These are phyloP conservation scores for Cacoxenus indagator DNA, from an alignment of 2,888 invertebrate genomes.

Conservation along the genomic window DNA sequence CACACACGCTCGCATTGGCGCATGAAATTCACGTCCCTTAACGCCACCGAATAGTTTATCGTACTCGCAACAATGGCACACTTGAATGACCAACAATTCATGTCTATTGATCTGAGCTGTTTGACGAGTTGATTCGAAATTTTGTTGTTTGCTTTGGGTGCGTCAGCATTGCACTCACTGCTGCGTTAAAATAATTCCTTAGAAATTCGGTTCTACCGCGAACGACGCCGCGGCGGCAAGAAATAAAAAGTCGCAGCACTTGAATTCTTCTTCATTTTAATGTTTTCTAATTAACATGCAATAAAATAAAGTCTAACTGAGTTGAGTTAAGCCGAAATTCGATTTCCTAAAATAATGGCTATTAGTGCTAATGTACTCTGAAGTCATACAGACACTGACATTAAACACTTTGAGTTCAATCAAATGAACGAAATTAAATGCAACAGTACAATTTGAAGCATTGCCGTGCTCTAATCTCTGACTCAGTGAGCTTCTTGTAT, in stretches of 20 bases:
- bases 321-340: too few relatives aligned
- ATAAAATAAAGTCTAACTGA: background rate
- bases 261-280: background rate
- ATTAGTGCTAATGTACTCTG: too few relatives aligned
- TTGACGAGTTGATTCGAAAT: conserved; percentile 38
- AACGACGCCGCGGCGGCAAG: background rate
- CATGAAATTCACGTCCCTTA: background rate
- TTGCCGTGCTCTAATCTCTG: too few relatives aligned
- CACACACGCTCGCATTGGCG: background rate
- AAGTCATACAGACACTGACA: too few relatives aligned
- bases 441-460: too few relatives aligned
- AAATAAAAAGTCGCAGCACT: background rate
- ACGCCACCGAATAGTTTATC: conserved; percentile 36
- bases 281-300: background rate
- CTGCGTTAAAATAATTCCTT: conserved; percentile 34
- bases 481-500: too few relatives aligned
- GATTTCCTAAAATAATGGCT: too few relatives aligned
- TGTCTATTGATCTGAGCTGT: conserved; percentile 58
- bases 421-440: too few relatives aligned
- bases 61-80: conserved; percentile 19
- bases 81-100: conserved; percentile 25
- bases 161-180: conserved; percentile 12
- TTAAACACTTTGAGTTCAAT: too few relatives aligned
- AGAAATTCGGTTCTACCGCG: conserved; percentile 31
- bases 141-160: conserved; percentile 30